These are phyloP conservation scores for Aphelenchoides avenae DNA, from an alignment of 1,140 invertebrate genomes.

Conservation along the genomic window DNA sequence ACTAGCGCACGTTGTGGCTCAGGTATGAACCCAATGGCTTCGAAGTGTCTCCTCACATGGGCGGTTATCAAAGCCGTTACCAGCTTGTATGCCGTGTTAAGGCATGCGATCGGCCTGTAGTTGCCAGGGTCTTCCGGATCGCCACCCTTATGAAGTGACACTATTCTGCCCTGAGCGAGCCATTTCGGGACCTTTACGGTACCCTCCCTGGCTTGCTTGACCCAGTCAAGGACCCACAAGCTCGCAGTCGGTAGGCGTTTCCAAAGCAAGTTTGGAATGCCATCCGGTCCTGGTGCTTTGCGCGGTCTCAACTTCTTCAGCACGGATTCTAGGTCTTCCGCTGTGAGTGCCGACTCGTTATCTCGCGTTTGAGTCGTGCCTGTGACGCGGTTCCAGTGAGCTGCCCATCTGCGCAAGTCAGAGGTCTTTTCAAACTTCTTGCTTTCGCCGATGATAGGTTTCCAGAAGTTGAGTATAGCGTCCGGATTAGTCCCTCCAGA, in stretches of 20 bases:
- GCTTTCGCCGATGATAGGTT: not conserved
- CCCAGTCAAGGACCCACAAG: slow-evolving; percentile 10
- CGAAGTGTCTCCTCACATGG: slow-evolving; percentile 14
- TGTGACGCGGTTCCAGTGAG: too few species aligned
- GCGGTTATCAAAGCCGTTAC: slow-evolving; percentile 19
- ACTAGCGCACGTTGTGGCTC: slow-evolving; percentile 9
- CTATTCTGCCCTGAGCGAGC: slow-evolving; percentile 24
- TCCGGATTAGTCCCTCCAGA: not conserved
- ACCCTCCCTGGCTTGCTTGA: not conserved
- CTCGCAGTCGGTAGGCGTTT: slow-evolving; percentile 16
- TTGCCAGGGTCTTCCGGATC: slow-evolving; percentile 16
- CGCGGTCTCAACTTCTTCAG: slow-evolving; percentile 12
- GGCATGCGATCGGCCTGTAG: slow-evolving; percentile 28
- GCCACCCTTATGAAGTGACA: slow-evolving; percentile 23
- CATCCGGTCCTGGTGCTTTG: slow-evolving; percentile 39
- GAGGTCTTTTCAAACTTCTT: not conserved
- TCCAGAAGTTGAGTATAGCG: not conserved
- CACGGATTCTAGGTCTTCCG: not conserved
- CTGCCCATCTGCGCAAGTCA: not conserved
- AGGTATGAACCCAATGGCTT: slow-evolving; percentile 13
- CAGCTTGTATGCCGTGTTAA: slow-evolving; percentile 33
- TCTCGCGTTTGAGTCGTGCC: not conserved
- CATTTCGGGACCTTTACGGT: slow-evolving; percentile 6
- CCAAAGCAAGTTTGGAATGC: slow-evolving; percentile 32
- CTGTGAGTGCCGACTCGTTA: not conserved